Percentiles rank a stretch among this genome's conserved stretches.
Conservation (phyloP, 1,140 invertebrate species). For the Atta texana region DNA sequence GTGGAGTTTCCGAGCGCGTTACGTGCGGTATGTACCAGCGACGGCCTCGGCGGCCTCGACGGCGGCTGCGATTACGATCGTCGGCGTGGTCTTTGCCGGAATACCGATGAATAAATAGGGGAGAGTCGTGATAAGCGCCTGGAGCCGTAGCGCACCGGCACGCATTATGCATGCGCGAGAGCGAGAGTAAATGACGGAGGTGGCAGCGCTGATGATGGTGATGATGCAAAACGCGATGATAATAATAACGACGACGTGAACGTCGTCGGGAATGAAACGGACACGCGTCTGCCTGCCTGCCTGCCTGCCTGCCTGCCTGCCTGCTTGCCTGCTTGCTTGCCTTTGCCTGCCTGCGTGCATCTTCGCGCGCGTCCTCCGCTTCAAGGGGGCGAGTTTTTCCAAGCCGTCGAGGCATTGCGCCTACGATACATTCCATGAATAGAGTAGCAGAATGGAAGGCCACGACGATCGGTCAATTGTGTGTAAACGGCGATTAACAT, state of each 20-base stretch:
- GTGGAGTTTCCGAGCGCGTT: conserved; percentile 48
- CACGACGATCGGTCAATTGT: conserved; percentile 33
- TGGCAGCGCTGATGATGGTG: conserved; percentile 76
- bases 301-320: conserved; percentile 54
- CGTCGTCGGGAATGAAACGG: conserved; percentile 71
- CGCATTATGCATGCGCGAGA: conserved; percentile 71
- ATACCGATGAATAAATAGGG: conserved; percentile 75
- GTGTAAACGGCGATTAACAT: conserved; percentile 51
- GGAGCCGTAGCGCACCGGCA: conserved; percentile 59
- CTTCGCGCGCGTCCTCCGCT: conserved; percentile 32
- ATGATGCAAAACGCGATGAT: conserved; percentile 75
- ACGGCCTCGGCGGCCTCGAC: conserved; percentile 43
- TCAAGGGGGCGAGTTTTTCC: conserved; percentile 54
- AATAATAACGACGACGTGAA: conserved; percentile 76
- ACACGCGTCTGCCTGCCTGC: conserved; percentile 69
- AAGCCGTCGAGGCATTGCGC: neutral
- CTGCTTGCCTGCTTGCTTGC: conserved; percentile 55
- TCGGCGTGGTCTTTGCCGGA: conserved; percentile 64
- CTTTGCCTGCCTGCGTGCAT: conserved; percentile 32
- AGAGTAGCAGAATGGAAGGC: conserved; percentile 62
- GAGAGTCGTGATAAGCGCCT: conserved; percentile 74
- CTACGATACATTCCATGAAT: conserved; percentile 55
- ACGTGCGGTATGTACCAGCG: conserved; percentile 11
- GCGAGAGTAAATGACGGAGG: conserved; percentile 75
- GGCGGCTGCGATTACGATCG: conserved; percentile 49